Conservation (phyloP, 2,797 vertebrate genomes). For the Poecilia picta region DNA sequence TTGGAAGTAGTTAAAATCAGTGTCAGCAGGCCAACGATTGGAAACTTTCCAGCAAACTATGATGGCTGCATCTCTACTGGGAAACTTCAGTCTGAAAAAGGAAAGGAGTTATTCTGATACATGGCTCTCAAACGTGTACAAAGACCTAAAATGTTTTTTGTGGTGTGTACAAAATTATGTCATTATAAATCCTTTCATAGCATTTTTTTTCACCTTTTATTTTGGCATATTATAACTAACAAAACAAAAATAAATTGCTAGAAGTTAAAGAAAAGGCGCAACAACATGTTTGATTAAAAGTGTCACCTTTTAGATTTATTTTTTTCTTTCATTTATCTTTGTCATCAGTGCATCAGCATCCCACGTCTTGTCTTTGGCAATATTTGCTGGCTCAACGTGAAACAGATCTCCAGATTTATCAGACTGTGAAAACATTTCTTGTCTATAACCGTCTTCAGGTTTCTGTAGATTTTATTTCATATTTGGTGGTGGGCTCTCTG, state of each 20-base stretch:
- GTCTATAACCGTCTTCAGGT: background rate
- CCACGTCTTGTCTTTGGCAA: background rate
- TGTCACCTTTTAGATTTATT: background rate
- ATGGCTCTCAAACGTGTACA: background rate
- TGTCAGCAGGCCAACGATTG: background rate
- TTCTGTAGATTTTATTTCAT: background rate
- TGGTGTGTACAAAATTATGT: background rate
- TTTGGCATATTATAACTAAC: background rate
- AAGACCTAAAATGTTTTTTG: background rate
- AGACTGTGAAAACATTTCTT: background rate
- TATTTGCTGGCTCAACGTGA: background rate
- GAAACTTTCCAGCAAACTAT: background rate
- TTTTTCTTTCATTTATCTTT: background rate
- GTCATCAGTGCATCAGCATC: background rate
- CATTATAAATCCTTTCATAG: background rate
- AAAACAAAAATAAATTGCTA: background rate
- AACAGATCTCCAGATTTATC: background rate
- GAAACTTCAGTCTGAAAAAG: background rate
- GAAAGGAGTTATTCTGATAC: background rate
- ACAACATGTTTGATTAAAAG: background rate
- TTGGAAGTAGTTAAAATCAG: background rate
- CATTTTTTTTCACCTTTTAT: background rate
- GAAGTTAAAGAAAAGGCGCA: background rate
- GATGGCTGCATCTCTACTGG: background rate
- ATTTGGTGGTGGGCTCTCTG: background rate